Percentiles rank a stretch among this genome's conserved stretches.
phyloP scores from a whole-genome alignment of 2,888 invertebrate species.

The Nomada flava region DNA sequence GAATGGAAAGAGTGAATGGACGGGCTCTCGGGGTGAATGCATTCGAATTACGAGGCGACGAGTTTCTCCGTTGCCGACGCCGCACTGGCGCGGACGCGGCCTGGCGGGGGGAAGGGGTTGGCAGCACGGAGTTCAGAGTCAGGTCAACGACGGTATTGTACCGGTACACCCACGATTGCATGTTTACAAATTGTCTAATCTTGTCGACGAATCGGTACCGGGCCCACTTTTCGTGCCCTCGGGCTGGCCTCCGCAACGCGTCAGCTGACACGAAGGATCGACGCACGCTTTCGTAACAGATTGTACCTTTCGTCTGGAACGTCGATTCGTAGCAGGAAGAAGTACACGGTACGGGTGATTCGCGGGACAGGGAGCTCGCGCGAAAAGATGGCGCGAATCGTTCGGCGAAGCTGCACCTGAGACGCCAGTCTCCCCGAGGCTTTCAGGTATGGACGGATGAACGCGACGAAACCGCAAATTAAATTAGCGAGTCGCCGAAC shows the following conservation, averaged over 20 bases:
- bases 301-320: too few relatives aligned
- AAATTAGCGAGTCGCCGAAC: conserved; percentile 81
- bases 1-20: conserved; percentile 76
- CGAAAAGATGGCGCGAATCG: background rate
- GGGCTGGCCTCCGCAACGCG: conserved; percentile 24
- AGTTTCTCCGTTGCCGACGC: conserved; percentile 36
- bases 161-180: conserved; percentile 75
- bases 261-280: conserved; percentile 24
- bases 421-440: background rate
- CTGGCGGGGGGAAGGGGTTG: conserved; percentile 37
- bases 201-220: conserved; percentile 72
- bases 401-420: background rate
- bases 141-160: conserved; percentile 72
- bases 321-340: background rate
- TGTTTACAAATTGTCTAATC: conserved; percentile 82
- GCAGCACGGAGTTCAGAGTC: conserved; percentile 65
- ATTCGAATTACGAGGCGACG: conserved; percentile 72
- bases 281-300: conserved; percentile 34
- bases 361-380: background rate
- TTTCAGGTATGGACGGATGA: conserved; percentile 63
- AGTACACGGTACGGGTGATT: too few relatives aligned
- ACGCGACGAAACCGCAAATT: conserved; percentile 83
- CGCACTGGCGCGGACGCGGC: conserved; percentile 1
- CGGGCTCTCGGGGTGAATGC: conserved; percentile 69
- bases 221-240: conserved; percentile 66